Evolutionary conservation across 2,797 vertebrate species (phyloP).

Genomic region (Potorous gilbertii): DNA sequence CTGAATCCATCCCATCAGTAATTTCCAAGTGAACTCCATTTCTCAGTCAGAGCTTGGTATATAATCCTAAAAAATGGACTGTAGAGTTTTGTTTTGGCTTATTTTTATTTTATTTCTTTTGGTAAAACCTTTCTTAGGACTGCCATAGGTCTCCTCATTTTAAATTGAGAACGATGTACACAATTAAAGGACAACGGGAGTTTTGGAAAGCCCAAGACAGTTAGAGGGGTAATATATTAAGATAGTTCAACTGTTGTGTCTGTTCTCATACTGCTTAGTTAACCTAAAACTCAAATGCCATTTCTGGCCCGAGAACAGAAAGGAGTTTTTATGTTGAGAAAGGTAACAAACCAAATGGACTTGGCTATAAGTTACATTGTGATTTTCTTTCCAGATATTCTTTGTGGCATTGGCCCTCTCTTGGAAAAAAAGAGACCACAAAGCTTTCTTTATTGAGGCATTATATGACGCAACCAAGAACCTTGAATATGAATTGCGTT

Average conservation of each 20-base stretch:
- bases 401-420: conserved; percentile 81
- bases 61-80: neutral
- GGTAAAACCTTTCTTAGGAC: neutral
- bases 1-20: neutral
- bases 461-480: conserved; percentile 67
- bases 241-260: neutral
- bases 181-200: neutral
- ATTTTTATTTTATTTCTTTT: neutral
- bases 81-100: too few species aligned
- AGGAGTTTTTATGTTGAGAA: neutral
- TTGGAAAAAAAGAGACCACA: conserved; percentile 78
- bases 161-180: neutral
- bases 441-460: conserved; percentile 73
- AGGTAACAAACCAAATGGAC: fast-evolving
- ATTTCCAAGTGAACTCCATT: neutral
- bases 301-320: neutral
- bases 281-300: neutral
- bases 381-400: conserved; percentile 83
- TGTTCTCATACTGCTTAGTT: neutral
- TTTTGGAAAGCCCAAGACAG: neutral
- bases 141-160: neutral
- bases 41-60: neutral
- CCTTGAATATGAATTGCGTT: conserved; percentile 43
- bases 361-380: fast-evolving
- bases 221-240: neutral